Base-by-base conservation (phyloP, 2,797 vertebrate genomes). In the Lateolabrax maculatus region DNA sequence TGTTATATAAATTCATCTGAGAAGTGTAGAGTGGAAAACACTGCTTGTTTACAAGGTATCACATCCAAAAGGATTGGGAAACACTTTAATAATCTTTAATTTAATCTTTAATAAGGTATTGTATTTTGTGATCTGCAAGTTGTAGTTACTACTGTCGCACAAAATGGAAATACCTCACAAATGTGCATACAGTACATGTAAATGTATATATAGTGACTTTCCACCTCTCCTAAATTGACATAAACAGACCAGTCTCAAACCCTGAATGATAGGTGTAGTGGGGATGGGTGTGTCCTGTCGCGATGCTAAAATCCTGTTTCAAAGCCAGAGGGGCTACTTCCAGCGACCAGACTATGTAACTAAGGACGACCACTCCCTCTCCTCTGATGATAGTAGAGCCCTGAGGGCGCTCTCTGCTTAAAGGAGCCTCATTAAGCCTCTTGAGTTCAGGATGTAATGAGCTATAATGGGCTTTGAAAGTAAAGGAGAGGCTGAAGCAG, bases 301-400 rank as follows among this genome's bases (percentile, higher is more conserved):
- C 46, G 1, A 13, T 60, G 41, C 12, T 82, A 11, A 78, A 82
- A 76, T 37, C 70, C 31, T 70, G 52, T 29, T 84, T 79, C 75
- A 79, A 66, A 84, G 75, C 68, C 57, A 63, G 52, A 58, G 8
- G 53, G 56, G 56, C 67, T 37, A 64, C 72, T 74, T 81, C 70
- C 73, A 77, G 68, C 4, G 43, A 75, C 55, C 43, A 41, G 62
- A 43, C 12, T 0, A 0, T 70, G 83, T 75, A 87, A 83, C 77
- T 43, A 52, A 87, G 79, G 72, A 81, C 19, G 71, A 81, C 90
- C 84, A 74, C 90, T 84, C 85, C 89, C 88, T 78, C 57, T 41
- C 71, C 72, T 48, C 60, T 41, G 25, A 61, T 77, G 73, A 85
- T 75, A 82, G 79, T 16, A 11, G 13, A 76, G 49, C 61, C 89